Conservation (phyloP, 2,888 invertebrate species). For the Agrotis segetum region DNA sequence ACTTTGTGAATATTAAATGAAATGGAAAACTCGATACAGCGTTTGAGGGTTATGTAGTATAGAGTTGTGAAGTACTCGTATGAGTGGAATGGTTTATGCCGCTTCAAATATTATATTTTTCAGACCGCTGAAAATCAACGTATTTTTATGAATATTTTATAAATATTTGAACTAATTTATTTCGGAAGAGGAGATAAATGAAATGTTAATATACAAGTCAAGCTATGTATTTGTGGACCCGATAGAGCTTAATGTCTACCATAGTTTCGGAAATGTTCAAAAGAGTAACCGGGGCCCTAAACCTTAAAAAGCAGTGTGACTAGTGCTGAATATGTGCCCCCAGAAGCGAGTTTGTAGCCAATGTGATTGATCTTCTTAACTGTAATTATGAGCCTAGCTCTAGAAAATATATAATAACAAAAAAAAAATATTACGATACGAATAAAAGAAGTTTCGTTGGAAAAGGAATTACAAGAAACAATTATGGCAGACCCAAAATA, state of each 20-base stretch:
- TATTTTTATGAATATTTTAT: background rate
- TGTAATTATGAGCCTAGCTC: no score
- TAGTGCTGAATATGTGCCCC: no score
- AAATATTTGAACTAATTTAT: background rate
- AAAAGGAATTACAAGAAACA: slow-evolving; percentile 4
- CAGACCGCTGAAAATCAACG: background rate
- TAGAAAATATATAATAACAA: background rate
- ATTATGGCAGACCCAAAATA: slow-evolving; percentile 25
- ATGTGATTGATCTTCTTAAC: background rate
- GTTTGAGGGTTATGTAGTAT: slow-evolving; percentile 51
- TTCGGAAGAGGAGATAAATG: background rate
- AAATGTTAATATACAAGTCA: background rate
- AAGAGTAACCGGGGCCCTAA: no score
- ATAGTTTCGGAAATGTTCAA: no score
- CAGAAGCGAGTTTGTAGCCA: no score
- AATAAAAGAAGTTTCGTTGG: slow-evolving; percentile 5
- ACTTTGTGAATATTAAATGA: slow-evolving; percentile 65
- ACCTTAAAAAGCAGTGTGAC: no score
- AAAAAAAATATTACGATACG: background rate
- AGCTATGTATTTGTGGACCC: no score
- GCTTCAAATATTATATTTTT: slow-evolving; percentile 31
- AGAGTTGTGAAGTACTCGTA: slow-evolving; percentile 30
- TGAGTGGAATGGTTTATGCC: slow-evolving; percentile 36
- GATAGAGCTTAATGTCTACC: no score
- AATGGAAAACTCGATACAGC: slow-evolving; percentile 63